Conservation (phyloP, 2,888 invertebrate species). For the Neoascia interrupta region DNA sequence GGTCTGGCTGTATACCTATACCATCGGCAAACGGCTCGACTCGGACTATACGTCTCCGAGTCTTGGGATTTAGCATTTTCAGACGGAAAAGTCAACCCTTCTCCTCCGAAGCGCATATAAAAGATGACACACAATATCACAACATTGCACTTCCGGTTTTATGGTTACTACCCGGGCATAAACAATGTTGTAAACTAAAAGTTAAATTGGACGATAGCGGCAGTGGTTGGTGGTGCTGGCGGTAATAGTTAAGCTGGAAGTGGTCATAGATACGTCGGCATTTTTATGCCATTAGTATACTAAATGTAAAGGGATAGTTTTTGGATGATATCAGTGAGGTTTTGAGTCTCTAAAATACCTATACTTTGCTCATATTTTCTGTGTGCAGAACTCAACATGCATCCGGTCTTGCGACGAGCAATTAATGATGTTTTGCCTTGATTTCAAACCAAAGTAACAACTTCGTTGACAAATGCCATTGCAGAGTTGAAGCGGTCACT, state of each 20-base stretch:
- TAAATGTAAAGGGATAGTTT: conserved; percentile 39
- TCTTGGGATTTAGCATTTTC: conserved; percentile 63
- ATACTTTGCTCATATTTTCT: neutral
- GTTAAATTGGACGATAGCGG: conserved; percentile 63
- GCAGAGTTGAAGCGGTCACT: conserved; percentile 6
- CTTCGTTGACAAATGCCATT: conserved; percentile 36
- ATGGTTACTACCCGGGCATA: conserved; percentile 57
- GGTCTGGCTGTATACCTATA: neutral
- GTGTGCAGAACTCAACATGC: neutral
- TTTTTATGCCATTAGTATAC: conserved; percentile 43
- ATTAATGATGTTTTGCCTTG: conserved; percentile 42
- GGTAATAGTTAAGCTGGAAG: neutral
- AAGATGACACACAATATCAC: conserved; percentile 67
- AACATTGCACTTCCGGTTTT: conserved; percentile 67
- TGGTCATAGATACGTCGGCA: conserved; percentile 10
- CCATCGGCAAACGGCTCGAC: conserved; percentile 2
- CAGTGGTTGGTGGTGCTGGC: neutral
- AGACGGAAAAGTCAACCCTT: conserved; percentile 40
- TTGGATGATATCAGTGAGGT: conserved; percentile 14
- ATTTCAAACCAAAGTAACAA: neutral
- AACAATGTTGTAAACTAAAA: conserved; percentile 68
- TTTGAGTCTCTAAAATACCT: conserved; percentile 11
- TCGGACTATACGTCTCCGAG: conserved; percentile 35
- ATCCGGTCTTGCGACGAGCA: conserved; percentile 31
- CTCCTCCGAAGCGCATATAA: conserved; percentile 41